Percentiles rank a stretch among this genome's conserved stretches.
phyloP scores from a whole-genome alignment of 1,140 invertebrate genomes.

The Melipona quadrifasciata region DNA sequence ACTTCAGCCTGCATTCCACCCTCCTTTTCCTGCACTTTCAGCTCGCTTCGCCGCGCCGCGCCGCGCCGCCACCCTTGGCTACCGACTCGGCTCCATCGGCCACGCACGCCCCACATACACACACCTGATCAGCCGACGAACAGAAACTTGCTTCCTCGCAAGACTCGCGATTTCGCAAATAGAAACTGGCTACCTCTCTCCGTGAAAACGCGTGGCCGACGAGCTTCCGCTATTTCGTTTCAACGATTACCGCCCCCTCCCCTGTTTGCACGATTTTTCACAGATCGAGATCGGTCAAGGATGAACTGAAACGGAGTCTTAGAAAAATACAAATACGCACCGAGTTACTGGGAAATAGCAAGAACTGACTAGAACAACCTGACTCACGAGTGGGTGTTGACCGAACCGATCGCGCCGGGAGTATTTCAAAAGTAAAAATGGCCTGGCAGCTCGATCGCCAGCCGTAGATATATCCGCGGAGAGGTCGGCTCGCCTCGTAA shows the following conservation, averaged over 20 bases:
- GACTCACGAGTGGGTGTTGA: neutral
- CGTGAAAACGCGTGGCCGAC: slow-evolving; percentile 2
- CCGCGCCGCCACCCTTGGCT: slow-evolving; percentile 30
- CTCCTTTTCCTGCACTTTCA: slow-evolving; percentile 70
- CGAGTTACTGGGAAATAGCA: no score
- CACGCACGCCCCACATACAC: slow-evolving; percentile 31
- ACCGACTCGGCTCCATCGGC: neutral
- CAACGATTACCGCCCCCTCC: neutral
- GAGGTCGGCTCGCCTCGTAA: slow-evolving; percentile 19
- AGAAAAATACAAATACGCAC: no score
- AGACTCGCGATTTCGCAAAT: slow-evolving; percentile 26
- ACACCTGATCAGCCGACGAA: slow-evolving; percentile 34
- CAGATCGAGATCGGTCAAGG: neutral
- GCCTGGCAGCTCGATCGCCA: neutral
- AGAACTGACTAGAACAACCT: neutral
- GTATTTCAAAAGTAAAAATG: neutral
- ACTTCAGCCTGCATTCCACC: slow-evolving; percentile 74
- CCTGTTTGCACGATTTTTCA: neutral
- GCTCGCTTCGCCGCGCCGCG: slow-evolving; percentile 44
- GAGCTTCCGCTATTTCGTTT: slow-evolving; percentile 11
- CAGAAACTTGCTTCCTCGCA: slow-evolving; percentile 44
- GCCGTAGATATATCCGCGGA: neutral
- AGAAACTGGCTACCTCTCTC: slow-evolving; percentile 12
- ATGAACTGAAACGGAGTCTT: no score
- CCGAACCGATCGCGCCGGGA: neutral